Evolutionary conservation across 2,113 vertebrate genomes (phyloP).

Genomic region (Percina caprodes): DNA sequence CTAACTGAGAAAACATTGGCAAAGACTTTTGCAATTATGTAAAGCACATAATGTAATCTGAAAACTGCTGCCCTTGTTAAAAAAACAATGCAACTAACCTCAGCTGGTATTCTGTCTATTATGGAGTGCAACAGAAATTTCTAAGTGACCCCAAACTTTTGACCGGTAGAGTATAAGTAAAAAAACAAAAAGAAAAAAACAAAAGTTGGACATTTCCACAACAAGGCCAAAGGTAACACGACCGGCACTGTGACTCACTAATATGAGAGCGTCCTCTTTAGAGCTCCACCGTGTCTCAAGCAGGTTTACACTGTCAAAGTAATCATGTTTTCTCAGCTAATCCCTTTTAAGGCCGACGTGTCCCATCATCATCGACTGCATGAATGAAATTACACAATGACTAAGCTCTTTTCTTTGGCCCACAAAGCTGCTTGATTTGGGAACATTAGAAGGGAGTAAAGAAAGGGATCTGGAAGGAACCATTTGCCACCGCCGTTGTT

Average conservation of each 20-base stretch:
- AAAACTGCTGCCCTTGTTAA: no score
- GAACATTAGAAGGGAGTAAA: conserved; percentile 55
- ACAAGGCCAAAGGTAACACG: not conserved
- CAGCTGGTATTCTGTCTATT: no score
- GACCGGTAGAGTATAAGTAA: not conserved
- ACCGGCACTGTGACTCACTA: conserved; percentile 3
- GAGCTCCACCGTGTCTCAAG: conserved; percentile 2
- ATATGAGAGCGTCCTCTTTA: not conserved
- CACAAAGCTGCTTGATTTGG: conserved; percentile 68
- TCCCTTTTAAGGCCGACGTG: conserved; percentile 65
- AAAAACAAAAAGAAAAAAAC: not conserved
- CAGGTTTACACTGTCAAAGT: conserved; percentile 59
- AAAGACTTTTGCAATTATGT: no score
- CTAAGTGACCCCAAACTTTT: no score
- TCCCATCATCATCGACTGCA: conserved; percentile 59
- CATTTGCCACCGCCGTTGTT: conserved; percentile 61
- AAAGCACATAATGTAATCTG: no score
- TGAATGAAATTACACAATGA: conserved; percentile 75
- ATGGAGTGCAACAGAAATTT: no score
- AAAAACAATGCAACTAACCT: no score
- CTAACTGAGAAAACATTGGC: no score
- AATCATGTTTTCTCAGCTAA: conserved; percentile 70
- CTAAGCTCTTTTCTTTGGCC: conserved; percentile 72
- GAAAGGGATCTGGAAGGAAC: conserved; percentile 40
- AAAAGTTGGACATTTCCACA: not conserved